Evolutionary conservation across 2,888 invertebrate species (phyloP), one percentile per base, ranked within the genome.

Genomic region (Byasa hedistus): DNA sequence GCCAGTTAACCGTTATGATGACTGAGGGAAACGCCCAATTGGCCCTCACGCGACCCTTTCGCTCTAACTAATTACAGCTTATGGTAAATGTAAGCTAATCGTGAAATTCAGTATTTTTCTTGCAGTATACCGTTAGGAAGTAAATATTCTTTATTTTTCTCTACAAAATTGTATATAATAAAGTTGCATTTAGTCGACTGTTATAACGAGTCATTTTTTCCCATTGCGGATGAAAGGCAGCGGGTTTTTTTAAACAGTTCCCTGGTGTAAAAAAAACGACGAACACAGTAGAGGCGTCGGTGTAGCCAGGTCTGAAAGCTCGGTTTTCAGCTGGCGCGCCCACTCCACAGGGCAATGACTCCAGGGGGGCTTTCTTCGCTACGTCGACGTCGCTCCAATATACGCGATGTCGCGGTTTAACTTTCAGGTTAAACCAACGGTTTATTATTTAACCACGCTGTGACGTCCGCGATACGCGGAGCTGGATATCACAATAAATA

Each of bases 321-420:
- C 74, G 73, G 79, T 82, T 83, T 78, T 86, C 86, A 87, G 87
- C 75, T 74, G 79, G 79, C 86, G 83, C 77, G 84, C 84, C 87
- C 87, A 86, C 89, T 89, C 71, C 81, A 83, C 67, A 76, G 89
- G 83, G 74, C 88, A 83, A 78, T 82, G 86, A 89, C 87, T 89
- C 79, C 79, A 73, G 75, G 78, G 79, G 85, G 85, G 83, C 80
- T 79, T 78, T 75, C 77, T 76, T 68, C 65, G 68, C 62, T 54
- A 44, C 39, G n/a, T 27, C 23, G 36, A 22, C 22, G 48, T 21
- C 22, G 57, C 32, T 27, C 24, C 55, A 52, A 54, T 15, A 22
- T n/a, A 56, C 17, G 39, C 55, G 61, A 54, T 39, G n/a, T 61
- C 17, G 54, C 61, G 54, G 21, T 1, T n/a, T 48, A 32, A 32